Percentiles rank a stretch among this genome's conserved stretches.
Conservation (phyloP, 1,140 invertebrate species). For the Paraescarpia echinospica region DNA sequence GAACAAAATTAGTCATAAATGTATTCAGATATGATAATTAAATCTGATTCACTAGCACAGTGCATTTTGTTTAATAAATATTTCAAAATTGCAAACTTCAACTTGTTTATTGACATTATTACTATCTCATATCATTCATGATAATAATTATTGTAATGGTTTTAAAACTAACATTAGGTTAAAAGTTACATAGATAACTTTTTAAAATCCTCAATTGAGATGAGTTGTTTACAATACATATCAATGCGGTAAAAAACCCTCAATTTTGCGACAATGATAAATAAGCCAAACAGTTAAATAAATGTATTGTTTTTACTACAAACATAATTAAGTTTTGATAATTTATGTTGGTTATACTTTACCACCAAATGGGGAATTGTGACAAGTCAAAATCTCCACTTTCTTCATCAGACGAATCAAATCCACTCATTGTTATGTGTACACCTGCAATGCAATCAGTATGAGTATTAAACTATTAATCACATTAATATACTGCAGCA, state of each 20-base stretch:
- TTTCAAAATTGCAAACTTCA: too few relatives aligned
- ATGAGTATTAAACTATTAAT: background rate
- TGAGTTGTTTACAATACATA: too few relatives aligned
- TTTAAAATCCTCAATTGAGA: too few relatives aligned
- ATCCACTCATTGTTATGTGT: conserved; percentile 26
- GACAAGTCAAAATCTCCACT: conserved; percentile 37
- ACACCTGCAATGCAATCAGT: background rate
- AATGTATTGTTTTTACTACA: too few relatives aligned
- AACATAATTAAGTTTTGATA: background rate
- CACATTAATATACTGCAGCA: background rate
- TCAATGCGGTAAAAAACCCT: too few relatives aligned
- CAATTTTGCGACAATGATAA: too few relatives aligned
- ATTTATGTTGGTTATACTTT: background rate
- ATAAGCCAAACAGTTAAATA: too few relatives aligned
- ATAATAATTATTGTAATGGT: too few relatives aligned
- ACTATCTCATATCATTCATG: too few relatives aligned
- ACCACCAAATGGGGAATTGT: conserved; percentile 41
- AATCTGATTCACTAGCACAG: background rate
- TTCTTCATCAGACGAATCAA: conserved; percentile 44
- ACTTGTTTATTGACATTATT: too few relatives aligned
- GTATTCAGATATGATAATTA: background rate
- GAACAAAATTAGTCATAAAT: background rate
- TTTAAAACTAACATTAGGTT: too few relatives aligned
- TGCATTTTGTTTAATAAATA: background rate
- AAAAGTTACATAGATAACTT: too few relatives aligned